Conservation (phyloP, 1,140 invertebrate genomes). For the Temnothorax curvispinosus region DNA sequence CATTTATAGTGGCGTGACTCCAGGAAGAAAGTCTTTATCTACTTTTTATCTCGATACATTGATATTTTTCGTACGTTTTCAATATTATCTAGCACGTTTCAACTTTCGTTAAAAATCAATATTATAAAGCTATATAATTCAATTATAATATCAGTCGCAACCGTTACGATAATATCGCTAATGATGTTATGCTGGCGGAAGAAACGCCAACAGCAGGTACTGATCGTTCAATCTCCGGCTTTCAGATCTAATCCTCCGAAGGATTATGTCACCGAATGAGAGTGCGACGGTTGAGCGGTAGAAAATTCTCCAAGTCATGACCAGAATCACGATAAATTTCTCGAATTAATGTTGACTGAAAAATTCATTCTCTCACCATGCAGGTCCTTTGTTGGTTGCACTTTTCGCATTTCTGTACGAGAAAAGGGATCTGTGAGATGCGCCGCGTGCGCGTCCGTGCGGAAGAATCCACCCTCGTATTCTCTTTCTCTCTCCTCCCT, state of each 20-base stretch:
- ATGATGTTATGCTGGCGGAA: background rate
- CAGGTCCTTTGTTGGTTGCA: background rate
- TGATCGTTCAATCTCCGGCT: background rate
- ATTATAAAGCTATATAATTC: background rate
- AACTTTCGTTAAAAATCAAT: background rate
- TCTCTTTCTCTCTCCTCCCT: background rate
- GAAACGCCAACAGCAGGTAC: background rate
- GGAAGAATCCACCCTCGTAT: conserved; percentile 36
- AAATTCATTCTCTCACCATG: conserved; percentile 28
- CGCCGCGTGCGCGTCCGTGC: conserved; percentile 1
- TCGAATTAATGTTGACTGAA: background rate
- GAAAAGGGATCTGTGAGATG: conserved; percentile 3
- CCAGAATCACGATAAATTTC: background rate
- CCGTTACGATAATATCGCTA: background rate
- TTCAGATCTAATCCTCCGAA: background rate
- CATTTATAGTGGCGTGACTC: background rate
- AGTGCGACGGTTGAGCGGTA: background rate
- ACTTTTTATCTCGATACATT: background rate
- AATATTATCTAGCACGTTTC: background rate
- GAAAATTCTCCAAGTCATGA: background rate
- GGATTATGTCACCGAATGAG: background rate
- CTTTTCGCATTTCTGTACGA: conserved; percentile 13
- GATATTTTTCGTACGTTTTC: background rate
- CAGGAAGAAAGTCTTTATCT: background rate
- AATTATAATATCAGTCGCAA: background rate